Percentiles rank a stretch among this genome's conserved stretches.
Evolutionary conservation across 2,113 vertebrate genomes (phyloP).

Genomic region (Sphyrna mokarran): DNA sequence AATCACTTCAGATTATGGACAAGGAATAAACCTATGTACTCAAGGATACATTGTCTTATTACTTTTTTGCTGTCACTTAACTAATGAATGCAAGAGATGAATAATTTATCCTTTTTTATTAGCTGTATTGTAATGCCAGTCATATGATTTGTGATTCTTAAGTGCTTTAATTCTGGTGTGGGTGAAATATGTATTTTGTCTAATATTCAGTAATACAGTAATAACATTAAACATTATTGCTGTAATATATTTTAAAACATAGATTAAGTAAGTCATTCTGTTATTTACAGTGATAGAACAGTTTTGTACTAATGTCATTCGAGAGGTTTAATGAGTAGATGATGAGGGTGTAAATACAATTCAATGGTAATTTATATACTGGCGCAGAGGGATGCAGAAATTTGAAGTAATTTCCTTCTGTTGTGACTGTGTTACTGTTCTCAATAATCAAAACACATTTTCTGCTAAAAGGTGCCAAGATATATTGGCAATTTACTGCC

Average conservation of each 20-base stretch:
- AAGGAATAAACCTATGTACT: slow-evolving; percentile 37
- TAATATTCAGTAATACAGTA: slow-evolving; percentile 37
- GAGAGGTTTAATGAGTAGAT: slow-evolving; percentile 26
- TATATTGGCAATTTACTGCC: slow-evolving; percentile 21
- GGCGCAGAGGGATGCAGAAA: slow-evolving; percentile 2
- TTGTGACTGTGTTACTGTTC: slow-evolving; percentile 17
- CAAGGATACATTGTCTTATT: slow-evolving; percentile 37
- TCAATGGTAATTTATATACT: slow-evolving; percentile 32
- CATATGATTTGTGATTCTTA: slow-evolving; percentile 37
- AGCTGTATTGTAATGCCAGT: slow-evolving; percentile 36
- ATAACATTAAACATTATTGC: slow-evolving; percentile 38
- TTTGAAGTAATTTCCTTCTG: slow-evolving; percentile 19
- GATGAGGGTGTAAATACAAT: slow-evolving; percentile 34
- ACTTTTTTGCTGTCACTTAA: slow-evolving; percentile 37
- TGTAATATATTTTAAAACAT: slow-evolving; percentile 38
- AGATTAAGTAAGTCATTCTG: slow-evolving; percentile 38
- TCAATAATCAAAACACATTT: slow-evolving; percentile 8
- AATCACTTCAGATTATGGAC: slow-evolving; percentile 36
- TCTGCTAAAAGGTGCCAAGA: not conserved
- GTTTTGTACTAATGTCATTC: slow-evolving; percentile 36
- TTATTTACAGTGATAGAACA: slow-evolving; percentile 37
- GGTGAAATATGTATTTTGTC: slow-evolving; percentile 38
- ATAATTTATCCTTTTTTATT: slow-evolving; percentile 38
- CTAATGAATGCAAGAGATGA: slow-evolving; percentile 38
- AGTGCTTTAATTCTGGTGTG: slow-evolving; percentile 37